A percentile compares a stretch with the other conserved stretches of the same genome.
Evolutionary conservation across 2,888 invertebrate genomes (phyloP).

Genomic region (Eretmocerus hayati): DNA sequence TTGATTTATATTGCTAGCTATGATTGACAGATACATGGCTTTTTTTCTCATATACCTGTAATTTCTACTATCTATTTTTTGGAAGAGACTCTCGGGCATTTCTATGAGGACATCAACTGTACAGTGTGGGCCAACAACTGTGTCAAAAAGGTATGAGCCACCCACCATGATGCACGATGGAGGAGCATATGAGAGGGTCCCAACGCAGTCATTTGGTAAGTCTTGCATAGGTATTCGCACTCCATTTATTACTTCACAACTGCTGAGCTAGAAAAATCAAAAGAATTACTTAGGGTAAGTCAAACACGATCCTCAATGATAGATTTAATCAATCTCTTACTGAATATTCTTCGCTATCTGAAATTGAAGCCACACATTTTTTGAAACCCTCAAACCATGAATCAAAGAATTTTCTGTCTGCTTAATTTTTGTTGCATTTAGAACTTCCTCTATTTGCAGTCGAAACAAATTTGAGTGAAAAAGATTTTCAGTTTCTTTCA

Average conservation of each 20-base stretch:
- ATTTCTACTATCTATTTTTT: constrained; percentile 74
- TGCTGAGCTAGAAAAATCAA: constrained; percentile 45
- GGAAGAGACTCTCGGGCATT: constrained; percentile 69
- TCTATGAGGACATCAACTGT: constrained; percentile 63
- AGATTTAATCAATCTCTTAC: constrained; percentile 26
- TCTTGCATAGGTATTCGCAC: constrained; percentile 55
- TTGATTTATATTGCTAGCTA: constrained; percentile 57
- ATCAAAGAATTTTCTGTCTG: constrained; percentile 53
- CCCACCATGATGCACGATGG: constrained; percentile 58
- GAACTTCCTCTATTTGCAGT: constrained; percentile 73
- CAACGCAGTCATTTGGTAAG: constrained; percentile 49
- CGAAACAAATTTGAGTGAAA: constrained; percentile 83
- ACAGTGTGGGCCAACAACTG: constrained; percentile 59
- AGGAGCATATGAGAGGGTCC: constrained; percentile 57
- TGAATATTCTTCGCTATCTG: constrained; percentile 50
- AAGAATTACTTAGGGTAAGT: constrained; percentile 3
- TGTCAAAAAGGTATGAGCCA: constrained; percentile 63
- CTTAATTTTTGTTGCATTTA: constrained; percentile 64
- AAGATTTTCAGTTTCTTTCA: constrained; percentile 73
- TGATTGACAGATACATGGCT: constrained; percentile 66
- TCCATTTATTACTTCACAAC: constrained; percentile 48
- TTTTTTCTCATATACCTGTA: constrained; percentile 74
- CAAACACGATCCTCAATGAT: not conserved
- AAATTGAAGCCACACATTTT: constrained; percentile 50
- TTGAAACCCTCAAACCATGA: constrained; percentile 60